Percentiles rank a stretch among this genome's conserved stretches.
phyloP scores from a whole-genome alignment of 1,140 invertebrate species.

The Cecropterus lyciades region DNA sequence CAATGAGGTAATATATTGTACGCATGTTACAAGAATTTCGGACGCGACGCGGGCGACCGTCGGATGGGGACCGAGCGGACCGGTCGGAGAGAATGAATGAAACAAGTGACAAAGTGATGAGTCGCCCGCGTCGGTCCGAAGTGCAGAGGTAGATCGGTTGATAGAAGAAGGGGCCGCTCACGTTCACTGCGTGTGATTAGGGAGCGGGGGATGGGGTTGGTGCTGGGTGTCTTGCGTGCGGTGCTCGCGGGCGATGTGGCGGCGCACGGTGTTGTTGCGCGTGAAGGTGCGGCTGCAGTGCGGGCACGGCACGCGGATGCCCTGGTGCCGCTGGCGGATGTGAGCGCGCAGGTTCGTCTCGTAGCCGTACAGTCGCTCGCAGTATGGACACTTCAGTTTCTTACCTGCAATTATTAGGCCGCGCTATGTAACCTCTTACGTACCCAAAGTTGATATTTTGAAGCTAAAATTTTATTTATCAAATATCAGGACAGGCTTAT shows the following conservation, averaged over 20 bases:
- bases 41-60: conserved; percentile 49
- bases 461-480: too few relatives aligned
- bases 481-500: too few relatives aligned
- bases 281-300: conserved; percentile 96
- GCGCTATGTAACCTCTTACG: too few relatives aligned
- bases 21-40: conserved; percentile 59
- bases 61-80: conserved; percentile 1
- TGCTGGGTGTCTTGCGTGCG: conserved; percentile 90
- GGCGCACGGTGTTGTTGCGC: conserved; percentile 94
- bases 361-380: conserved; percentile 96
- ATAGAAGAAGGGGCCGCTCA: conserved; percentile 43
- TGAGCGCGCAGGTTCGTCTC: conserved; percentile 96
- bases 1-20: conserved; percentile 79
- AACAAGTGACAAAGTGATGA: neutral
- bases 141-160: conserved; percentile 75
- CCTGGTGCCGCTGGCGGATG: conserved; percentile 95
- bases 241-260: conserved; percentile 94
- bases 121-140: conserved; percentile 54
- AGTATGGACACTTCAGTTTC: conserved; percentile 96
- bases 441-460: too few relatives aligned
- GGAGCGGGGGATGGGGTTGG: conserved; percentile 84
- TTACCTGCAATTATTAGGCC: conserved; percentile 86
- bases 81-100: conserved; percentile 3
- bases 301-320: conserved; percentile 94
- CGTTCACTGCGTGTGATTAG: conserved; percentile 86